Evolutionary conservation across 1,140 invertebrate genomes (phyloP).

Genomic region (Cotesia typhae): DNA sequence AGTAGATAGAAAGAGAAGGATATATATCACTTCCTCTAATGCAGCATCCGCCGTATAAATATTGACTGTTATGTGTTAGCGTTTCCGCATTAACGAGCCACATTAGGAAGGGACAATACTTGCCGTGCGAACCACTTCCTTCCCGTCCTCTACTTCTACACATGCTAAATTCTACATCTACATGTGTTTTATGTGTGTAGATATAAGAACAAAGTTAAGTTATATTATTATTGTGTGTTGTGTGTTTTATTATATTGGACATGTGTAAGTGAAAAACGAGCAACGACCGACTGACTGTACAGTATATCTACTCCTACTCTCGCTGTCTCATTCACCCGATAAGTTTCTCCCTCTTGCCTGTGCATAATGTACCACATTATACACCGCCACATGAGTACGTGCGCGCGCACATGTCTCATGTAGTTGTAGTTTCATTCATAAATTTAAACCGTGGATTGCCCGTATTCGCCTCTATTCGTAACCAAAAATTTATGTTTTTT

Average conservation of each 20-base stretch:
- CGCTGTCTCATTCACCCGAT: neutral
- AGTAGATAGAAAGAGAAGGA: slow-evolving; percentile 43
- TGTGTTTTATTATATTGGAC: no score
- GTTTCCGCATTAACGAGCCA: slow-evolving; percentile 31
- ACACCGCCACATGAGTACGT: slow-evolving; percentile 42
- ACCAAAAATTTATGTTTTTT: neutral
- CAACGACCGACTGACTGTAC: slow-evolving; percentile 51
- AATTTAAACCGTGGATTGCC: slow-evolving; percentile 50
- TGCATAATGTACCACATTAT: slow-evolving; percentile 3
- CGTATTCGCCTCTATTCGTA: slow-evolving; percentile 24
- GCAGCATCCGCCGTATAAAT: slow-evolving; percentile 55
- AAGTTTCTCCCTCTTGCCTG: neutral
- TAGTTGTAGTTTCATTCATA: slow-evolving; percentile 63
- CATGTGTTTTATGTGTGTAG: no score
- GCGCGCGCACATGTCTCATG: slow-evolving; percentile 32
- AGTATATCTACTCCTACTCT: neutral
- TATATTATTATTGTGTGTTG: no score
- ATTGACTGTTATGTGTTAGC: slow-evolving; percentile 46
- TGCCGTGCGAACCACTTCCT: slow-evolving; percentile 56
- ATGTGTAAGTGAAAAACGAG: neutral
- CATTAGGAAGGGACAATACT: slow-evolving; percentile 52
- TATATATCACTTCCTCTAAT: slow-evolving; percentile 54
- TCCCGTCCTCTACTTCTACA: slow-evolving; percentile 44
- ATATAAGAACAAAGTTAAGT: no score
- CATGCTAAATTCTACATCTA: no score